Evolutionary conservation across 1,140 invertebrate species (phyloP), one percentile per base, ranked within the genome.

Genomic region (Amyelois transitella): DNA sequence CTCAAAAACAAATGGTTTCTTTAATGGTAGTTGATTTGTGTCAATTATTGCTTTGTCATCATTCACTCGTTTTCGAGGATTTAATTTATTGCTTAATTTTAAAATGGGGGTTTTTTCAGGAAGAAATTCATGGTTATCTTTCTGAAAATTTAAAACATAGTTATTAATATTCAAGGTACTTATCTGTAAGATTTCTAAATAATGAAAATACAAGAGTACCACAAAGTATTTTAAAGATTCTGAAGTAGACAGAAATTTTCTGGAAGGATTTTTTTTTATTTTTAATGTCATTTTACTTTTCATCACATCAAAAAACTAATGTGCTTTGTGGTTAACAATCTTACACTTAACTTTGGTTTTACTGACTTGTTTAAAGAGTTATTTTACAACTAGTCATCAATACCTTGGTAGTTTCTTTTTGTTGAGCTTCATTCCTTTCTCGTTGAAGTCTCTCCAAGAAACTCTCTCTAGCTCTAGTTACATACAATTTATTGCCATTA

Each of bases 381-480:
- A 48, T 43, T 21, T 38, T 44, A 12, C 17, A 47, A 24, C 18
- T 32, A 17, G 18, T 47, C 58, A 50, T 50, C 52, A 69, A 44
- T 47, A 47, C 64, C 55, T 69, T 68, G 55, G 54, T 45, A 22
- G 24, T 38, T 49, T 70, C 65, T 53, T 76, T 79, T 52, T 75
- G 67, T 14, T 76, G 66, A n/a, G 69, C 56, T 60, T 81, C 62
- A 59, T 75, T 61, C 55, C 82, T 62, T 61, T 88, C 82, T 45
- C 81, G 71, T 62, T 88, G 79, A 19, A 88, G 59, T 44, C 85
- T 61, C 62, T 86, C 82, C 22, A 86, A 69, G 52, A 88, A 88
- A 63, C 82, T 86, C 62, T 88, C 84, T 19, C 84, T 60, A 43
- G 82, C 84, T 61, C 74, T 62, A 5, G 84, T 86, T 1, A 88